Conservation (phyloP, 2,888 invertebrate genomes). For the Cylindroiulus punctatus region DNA sequence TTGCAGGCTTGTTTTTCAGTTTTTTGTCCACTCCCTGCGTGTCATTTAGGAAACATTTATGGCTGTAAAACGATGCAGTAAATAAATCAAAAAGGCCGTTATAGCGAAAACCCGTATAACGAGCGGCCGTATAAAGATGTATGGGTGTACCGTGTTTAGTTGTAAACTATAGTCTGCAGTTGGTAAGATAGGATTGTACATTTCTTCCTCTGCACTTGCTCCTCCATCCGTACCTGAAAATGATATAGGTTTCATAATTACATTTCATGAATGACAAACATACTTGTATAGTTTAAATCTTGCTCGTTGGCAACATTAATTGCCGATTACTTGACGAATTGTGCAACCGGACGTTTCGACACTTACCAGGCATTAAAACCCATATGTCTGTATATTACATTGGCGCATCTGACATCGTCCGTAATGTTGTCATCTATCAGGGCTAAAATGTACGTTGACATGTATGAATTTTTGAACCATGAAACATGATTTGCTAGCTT, state of each 20-base stretch:
- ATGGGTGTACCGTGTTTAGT: no score
- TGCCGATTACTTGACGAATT: neutral
- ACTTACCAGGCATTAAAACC: slow-evolving; percentile 51
- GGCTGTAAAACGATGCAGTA: no score
- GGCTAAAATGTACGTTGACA: neutral
- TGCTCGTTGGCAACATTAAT: no score
- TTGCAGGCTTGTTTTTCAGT: no score
- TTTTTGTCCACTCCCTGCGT: no score
- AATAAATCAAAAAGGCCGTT: no score
- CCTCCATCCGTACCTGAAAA: slow-evolving; percentile 44
- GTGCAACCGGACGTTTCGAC: neutral
- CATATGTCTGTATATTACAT: neutral
- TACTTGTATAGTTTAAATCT: no score
- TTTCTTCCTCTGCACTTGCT: slow-evolving; percentile 46
- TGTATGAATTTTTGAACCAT: neutral
- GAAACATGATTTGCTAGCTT: neutral
- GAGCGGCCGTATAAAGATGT: neutral
- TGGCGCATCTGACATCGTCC: slow-evolving; percentile 44
- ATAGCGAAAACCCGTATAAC: no score
- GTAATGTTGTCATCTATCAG: slow-evolving; percentile 28
- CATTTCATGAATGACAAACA: no score
- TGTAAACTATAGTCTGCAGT: slow-evolving; percentile 31
- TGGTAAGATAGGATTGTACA: neutral
- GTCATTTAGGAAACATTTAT: no score
- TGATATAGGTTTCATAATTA: neutral